These are phyloP conservation scores for Petrocephalus zakoni DNA, from an alignment of 2,113 vertebrate species.

Conservation along the genomic window DNA sequence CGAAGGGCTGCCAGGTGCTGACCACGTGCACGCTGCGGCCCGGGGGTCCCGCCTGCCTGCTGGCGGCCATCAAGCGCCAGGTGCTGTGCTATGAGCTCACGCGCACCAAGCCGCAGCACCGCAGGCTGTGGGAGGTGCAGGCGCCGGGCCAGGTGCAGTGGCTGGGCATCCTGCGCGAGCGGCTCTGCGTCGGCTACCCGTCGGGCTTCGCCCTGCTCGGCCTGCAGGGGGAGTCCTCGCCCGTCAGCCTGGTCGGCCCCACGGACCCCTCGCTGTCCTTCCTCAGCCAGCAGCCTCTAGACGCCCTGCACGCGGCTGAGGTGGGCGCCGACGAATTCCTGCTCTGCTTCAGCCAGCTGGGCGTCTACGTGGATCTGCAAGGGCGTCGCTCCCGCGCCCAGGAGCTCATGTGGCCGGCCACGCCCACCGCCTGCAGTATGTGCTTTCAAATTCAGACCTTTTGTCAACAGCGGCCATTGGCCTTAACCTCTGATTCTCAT, in stretches of 20 bases:
- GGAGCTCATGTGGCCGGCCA: slow-evolving; percentile 97
- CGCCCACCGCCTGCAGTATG: slow-evolving; percentile 91
- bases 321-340: slow-evolving; percentile 76
- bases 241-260: slow-evolving; percentile 85
- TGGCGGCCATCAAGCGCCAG: slow-evolving; percentile 85
- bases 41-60: slow-evolving; percentile 70
- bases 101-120: slow-evolving; percentile 74
- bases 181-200: slow-evolving; percentile 87
- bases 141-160: slow-evolving; percentile 84
- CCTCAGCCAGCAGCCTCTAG: slow-evolving; percentile 82
- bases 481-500: not conserved
- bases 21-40: slow-evolving; percentile 67
- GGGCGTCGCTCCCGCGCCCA: slow-evolving; percentile 82
- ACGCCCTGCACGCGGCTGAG: slow-evolving; percentile 88
- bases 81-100: slow-evolving; percentile 86
- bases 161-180: slow-evolving; percentile 81
- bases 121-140: slow-evolving; percentile 78
- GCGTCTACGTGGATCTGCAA: slow-evolving; percentile 88
- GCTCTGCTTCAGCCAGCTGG: slow-evolving; percentile 96
- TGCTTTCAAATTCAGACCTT: slow-evolving; percentile 26
- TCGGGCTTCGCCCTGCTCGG: slow-evolving; percentile 89
- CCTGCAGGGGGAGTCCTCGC: slow-evolving; percentile 86
- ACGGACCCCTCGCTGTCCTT: slow-evolving; percentile 85
- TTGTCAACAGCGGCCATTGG: not conserved
- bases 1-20: slow-evolving; percentile 88